Conservation (phyloP, 2,797 vertebrate species). For the Buphagus erythrorhynchus region DNA sequence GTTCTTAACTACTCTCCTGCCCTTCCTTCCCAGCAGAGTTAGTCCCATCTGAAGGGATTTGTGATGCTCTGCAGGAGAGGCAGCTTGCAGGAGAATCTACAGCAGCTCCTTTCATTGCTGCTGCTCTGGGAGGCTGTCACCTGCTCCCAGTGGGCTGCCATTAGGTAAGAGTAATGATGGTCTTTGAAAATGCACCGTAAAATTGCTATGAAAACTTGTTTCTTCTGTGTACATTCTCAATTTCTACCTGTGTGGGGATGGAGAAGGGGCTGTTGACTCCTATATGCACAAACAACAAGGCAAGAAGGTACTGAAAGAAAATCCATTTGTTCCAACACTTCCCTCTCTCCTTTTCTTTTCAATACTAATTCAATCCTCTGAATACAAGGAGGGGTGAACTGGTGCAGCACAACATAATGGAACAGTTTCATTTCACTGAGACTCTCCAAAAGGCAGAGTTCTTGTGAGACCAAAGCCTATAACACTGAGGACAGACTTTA, state of each 20-base stretch:
- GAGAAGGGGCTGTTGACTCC: neutral
- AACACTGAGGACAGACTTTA: neutral
- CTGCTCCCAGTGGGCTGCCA: neutral
- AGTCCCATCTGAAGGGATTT: neutral
- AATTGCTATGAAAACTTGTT: conserved; percentile 7
- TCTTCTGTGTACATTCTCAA: neutral
- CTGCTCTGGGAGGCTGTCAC: neutral
- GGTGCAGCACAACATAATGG: neutral
- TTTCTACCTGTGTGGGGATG: neutral
- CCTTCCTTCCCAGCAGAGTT: neutral
- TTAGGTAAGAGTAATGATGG: neutral
- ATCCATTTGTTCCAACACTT: neutral
- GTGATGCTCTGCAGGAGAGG: neutral
- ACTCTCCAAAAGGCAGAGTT: conserved; percentile 28
- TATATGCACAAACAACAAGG: neutral
- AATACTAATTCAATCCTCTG: conserved; percentile 26
- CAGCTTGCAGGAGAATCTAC: neutral
- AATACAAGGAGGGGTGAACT: neutral
- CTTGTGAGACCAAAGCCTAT: neutral
- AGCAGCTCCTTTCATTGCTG: neutral
- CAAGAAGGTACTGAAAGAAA: conserved; percentile 25
- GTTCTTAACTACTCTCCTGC: neutral
- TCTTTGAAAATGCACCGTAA: neutral
- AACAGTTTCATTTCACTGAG: conserved; percentile 30
- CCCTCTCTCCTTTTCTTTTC: neutral